Evolutionary conservation across 1,140 invertebrate genomes (phyloP).

Genomic region (Rhagoletis zephyria): DNA sequence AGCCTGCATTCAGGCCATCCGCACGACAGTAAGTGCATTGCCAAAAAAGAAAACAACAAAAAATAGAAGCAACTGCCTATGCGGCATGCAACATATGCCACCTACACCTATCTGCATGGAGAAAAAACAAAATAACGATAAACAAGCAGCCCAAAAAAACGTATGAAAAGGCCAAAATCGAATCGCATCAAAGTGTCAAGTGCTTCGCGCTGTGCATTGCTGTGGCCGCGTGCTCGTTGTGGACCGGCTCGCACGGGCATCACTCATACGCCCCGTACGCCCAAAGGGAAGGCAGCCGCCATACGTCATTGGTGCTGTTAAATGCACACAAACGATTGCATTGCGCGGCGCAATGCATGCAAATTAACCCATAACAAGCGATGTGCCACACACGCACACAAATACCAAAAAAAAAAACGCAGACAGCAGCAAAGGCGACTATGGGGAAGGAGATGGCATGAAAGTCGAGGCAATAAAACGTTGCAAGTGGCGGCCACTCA

Average conservation of each 20-base stretch:
- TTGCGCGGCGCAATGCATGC: constrained; percentile 33
- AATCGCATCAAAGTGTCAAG: constrained; percentile 29
- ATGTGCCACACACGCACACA: not conserved
- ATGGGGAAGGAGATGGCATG: not conserved
- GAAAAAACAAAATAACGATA: constrained; percentile 6
- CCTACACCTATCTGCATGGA: not conserved
- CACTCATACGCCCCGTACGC: constrained; percentile 19
- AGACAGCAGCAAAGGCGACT: not conserved
- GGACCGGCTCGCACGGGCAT: not conserved
- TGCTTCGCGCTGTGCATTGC: not conserved
- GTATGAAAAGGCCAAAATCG: not conserved
- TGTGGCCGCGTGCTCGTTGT: not conserved
- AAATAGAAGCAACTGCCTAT: not conserved
- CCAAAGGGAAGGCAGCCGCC: not conserved
- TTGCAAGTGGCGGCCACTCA: not conserved
- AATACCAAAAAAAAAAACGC: not conserved
- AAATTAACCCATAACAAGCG: constrained; percentile 50
- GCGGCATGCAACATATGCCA: constrained; percentile 28
- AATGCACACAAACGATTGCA: constrained; percentile 45
- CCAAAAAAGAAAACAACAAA: constrained; percentile 1
- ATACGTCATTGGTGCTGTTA: constrained; percentile 8
- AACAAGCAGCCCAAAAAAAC: constrained; percentile 42
- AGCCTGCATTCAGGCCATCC: not conserved
- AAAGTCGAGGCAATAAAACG: constrained; percentile 11
- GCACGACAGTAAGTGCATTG: constrained; percentile 13